Evolutionary conservation across 35 echinoderm and acorn worm genomes (phyloP).

Genomic region (Ophioderma brevispina): DNA sequence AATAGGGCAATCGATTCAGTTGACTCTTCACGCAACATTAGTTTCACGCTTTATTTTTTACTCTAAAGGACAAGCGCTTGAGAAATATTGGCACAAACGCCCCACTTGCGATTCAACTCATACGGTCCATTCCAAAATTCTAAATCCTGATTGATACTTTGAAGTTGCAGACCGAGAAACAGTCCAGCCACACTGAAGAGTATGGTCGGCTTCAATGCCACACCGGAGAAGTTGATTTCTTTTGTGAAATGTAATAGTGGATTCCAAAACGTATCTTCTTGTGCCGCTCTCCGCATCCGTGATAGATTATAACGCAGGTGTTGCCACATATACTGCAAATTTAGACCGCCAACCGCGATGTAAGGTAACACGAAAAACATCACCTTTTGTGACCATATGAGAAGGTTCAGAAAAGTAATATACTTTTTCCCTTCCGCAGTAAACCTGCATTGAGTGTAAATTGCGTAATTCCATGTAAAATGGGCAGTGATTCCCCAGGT

Average conservation of each 20-base stretch:
- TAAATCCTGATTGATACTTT: conserved; percentile 10
- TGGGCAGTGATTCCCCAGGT: conserved; percentile 64
- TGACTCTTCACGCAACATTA: too few relatives aligned
- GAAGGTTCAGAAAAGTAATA: conserved; percentile 35
- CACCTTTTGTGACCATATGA: conserved; percentile 56
- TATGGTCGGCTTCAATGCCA: conserved; percentile 35
- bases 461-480: conserved; percentile 53
- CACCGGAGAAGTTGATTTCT: conserved; percentile 6
- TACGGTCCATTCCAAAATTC: conserved; percentile 44
- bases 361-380: conserved; percentile 65
- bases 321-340: conserved; percentile 50
- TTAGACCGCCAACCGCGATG: conserved; percentile 39
- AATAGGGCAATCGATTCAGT: too few relatives aligned
- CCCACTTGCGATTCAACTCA: background rate
- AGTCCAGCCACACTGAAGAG: conserved; percentile 40
- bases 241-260: background rate
- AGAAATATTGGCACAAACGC: background rate
- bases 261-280: conserved; percentile 14
- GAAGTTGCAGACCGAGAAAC: conserved; percentile 36
- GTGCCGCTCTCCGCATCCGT: background rate
- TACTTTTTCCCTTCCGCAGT: background rate
- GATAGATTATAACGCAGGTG: conserved; percentile 16
- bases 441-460: conserved; percentile 19
- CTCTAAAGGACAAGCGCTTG: too few relatives aligned
- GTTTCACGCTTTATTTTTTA: too few relatives aligned